Evolutionary conservation across 2,888 invertebrate species (phyloP).

Genomic region (Mactromeris polynyma): DNA sequence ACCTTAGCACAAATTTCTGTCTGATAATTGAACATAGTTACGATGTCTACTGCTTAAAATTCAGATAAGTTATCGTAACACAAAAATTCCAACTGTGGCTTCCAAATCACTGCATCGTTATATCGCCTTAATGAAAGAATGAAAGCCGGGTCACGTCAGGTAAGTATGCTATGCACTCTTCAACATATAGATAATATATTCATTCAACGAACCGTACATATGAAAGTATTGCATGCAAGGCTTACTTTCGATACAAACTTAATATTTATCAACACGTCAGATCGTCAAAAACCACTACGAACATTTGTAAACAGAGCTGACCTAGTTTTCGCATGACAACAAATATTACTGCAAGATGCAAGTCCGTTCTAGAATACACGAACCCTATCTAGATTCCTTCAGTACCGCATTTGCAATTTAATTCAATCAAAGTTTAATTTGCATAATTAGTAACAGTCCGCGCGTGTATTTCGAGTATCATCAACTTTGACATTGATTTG

Average conservation of each 20-base stretch:
- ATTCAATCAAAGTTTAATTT: too few relatives aligned
- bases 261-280: conserved; percentile 14
- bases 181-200: not conserved
- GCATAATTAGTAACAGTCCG: not conserved
- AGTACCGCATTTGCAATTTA: not conserved
- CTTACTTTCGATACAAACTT: not conserved
- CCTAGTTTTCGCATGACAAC: conserved; percentile 49
- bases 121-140: not conserved
- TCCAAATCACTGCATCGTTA: not conserved
- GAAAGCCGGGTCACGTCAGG: not conserved
- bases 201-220: too few relatives aligned
- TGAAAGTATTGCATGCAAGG: not conserved
- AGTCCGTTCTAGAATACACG: not conserved
- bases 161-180: not conserved
- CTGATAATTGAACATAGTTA: conserved; percentile 58
- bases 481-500: not conserved
- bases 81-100: too few relatives aligned
- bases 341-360: conserved; percentile 4
- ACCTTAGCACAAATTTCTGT: conserved; percentile 24
- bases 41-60: not conserved
- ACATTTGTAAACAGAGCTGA: conserved; percentile 54
- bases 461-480: not conserved
- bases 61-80: not conserved
- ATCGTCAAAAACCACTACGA: not conserved
- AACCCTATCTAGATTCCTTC: not conserved